phyloP scores from a whole-genome alignment of 2,888 invertebrate species.

The Catonia carolina region DNA sequence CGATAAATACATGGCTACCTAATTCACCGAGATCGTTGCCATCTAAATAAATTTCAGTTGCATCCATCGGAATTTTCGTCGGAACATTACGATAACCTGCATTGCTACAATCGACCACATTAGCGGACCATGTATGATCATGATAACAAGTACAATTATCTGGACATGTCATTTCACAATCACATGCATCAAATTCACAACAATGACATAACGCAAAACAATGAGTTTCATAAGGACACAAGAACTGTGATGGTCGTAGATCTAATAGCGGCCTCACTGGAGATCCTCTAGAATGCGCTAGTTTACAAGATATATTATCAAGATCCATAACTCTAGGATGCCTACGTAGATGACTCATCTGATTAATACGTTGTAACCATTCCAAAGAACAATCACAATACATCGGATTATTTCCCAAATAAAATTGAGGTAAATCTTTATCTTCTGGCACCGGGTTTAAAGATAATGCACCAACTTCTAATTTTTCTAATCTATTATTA shows the following conservation, averaged over 20 bases:
- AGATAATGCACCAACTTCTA: constrained; percentile 73
- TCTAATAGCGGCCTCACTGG: constrained; percentile 60
- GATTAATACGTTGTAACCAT: constrained; percentile 86
- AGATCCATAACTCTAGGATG: constrained; percentile 85
- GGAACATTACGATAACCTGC: constrained; percentile 73
- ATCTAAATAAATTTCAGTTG: constrained; percentile 86
- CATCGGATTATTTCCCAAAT: constrained; percentile 87
- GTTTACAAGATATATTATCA: constrained; percentile 79
- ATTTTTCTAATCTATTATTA: constrained; percentile 74
- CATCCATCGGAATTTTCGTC: constrained; percentile 85
- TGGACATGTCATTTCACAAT: constrained; percentile 95
- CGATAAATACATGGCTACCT: constrained; percentile 82
- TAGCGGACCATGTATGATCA: constrained; percentile 88
- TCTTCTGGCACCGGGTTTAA: constrained; percentile 66
- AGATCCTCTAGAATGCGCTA: constrained; percentile 69
- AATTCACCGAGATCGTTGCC: constrained; percentile 81
- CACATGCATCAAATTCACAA: constrained; percentile 93
- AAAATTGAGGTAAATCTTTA: constrained; percentile 77
- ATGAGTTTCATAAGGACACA: constrained; percentile 86
- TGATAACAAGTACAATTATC: constrained; percentile 90
- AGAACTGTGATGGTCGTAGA: constrained; percentile 74
- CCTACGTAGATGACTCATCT: constrained; percentile 68
- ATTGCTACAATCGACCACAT: constrained; percentile 84
- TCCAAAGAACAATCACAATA: constrained; percentile 94
- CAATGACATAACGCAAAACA: constrained; percentile 93